These are phyloP conservation scores for Drosophila varians DNA, from an alignment of 1,140 invertebrate species.

Conservation along the genomic window DNA sequence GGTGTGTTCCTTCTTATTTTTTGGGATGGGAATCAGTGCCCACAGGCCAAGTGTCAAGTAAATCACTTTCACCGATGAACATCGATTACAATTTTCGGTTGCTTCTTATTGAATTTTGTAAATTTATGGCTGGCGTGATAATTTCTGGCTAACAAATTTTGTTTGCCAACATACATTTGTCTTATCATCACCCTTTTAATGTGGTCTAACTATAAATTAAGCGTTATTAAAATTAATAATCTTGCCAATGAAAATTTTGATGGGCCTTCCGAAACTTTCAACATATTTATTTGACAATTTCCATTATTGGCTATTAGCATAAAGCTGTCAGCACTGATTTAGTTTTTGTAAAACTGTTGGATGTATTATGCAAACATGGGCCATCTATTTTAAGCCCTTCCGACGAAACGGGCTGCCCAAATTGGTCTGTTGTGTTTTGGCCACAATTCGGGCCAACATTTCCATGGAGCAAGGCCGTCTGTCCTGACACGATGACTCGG, in stretches of 20 bases:
- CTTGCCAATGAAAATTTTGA: not conserved
- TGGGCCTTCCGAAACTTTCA: not conserved
- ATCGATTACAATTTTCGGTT: constrained; percentile 48
- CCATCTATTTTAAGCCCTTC: constrained; percentile 21
- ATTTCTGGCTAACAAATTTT: not conserved
- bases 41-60: constrained; percentile 45
- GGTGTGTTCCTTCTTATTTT: not conserved
- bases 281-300: constrained; percentile 16
- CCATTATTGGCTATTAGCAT: constrained; percentile 37
- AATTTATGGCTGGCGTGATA: constrained; percentile 21
- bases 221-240: not conserved
- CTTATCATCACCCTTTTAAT: not conserved
- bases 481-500: constrained; percentile 29
- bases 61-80: constrained; percentile 48
- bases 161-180: not conserved
- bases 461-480: constrained; percentile 20
- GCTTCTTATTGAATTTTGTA: constrained; percentile 13
- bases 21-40: not conserved
- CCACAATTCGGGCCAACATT: constrained; percentile 35
- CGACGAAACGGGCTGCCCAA: constrained; percentile 18
- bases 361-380: constrained; percentile 26
- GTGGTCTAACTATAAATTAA: not conserved
- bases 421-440: constrained; percentile 19
- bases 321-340: constrained; percentile 33
- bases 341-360: not conserved